Percentiles rank a stretch among this genome's conserved stretches.
phyloP scores from a whole-genome alignment of 2,113 vertebrate species.

The Cygnus buccinator region DNA sequence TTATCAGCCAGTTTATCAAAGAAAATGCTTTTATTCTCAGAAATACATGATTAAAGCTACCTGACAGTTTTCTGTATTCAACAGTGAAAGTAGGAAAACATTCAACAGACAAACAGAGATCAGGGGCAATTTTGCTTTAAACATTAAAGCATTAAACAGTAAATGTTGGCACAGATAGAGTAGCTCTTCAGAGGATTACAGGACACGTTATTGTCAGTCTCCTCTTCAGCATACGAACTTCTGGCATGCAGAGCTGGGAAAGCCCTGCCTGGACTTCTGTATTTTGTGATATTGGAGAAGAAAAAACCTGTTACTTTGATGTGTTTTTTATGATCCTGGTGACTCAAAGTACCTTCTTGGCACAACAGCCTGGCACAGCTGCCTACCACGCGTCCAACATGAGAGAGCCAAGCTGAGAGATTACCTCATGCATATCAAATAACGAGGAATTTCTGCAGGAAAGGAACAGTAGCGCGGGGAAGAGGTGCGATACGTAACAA shows the following conservation, averaged over 20 bases:
- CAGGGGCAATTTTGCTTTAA: not conserved
- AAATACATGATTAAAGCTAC: too few relatives aligned
- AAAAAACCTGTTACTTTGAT: not conserved
- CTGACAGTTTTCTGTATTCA: too few relatives aligned
- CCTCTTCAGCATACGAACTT: not conserved
- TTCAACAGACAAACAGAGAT: not conserved
- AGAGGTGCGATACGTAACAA: not conserved
- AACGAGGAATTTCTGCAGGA: not conserved
- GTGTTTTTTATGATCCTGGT: not conserved
- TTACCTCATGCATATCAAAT: not conserved
- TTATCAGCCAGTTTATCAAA: too few relatives aligned
- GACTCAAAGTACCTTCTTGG: constrained; percentile 32
- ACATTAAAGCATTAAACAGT: not conserved
- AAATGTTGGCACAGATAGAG: not conserved
- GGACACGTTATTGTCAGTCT: not conserved
- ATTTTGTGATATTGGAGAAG: not conserved
- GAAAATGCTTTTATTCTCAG: too few relatives aligned
- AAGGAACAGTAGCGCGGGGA: not conserved
- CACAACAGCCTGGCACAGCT: constrained; percentile 7
- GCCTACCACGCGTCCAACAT: not conserved
- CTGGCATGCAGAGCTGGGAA: not conserved
- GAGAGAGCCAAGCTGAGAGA: not conserved
- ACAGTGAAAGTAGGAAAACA: not conserved
- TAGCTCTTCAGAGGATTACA: not conserved
- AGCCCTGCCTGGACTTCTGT: not conserved